Percentiles rank a stretch among this genome's conserved stretches.
phyloP scores from a whole-genome alignment of 2,113 vertebrate genomes.

The Colossoma macropomum region DNA sequence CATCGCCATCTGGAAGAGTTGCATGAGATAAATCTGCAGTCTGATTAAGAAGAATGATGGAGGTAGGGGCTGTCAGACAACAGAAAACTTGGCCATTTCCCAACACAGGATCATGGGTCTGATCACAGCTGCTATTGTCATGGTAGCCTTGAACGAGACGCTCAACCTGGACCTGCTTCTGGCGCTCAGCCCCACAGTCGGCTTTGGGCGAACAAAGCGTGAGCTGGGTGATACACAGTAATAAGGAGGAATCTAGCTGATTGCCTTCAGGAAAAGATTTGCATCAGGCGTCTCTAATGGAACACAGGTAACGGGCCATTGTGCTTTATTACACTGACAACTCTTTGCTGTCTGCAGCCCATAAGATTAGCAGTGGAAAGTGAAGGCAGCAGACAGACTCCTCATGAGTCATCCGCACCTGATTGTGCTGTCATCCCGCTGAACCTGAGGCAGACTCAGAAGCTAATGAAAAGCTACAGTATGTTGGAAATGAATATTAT shows the following conservation, averaged over 20 bases:
- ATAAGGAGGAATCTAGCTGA: constrained; percentile 26
- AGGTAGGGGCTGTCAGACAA: neutral
- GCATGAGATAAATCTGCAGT: neutral
- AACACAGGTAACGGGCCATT: constrained; percentile 50
- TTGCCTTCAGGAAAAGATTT: constrained; percentile 49
- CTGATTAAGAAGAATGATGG: neutral
- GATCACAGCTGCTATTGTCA: neutral
- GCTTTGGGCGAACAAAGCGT: constrained; percentile 1
- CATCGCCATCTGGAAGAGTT: too few relatives aligned
- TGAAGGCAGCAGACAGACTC: constrained; percentile 33
- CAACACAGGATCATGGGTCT: neutral
- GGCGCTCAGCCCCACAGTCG: neutral
- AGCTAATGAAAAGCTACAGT: constrained; percentile 6
- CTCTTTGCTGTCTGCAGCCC: constrained; percentile 30
- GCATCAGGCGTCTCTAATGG: constrained; percentile 45
- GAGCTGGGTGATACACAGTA: neutral
- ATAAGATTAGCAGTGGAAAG: constrained; percentile 34
- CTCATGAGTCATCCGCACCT: constrained; percentile 46
- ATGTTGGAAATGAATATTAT: neutral
- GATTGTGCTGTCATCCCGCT: constrained; percentile 23
- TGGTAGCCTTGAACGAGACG: neutral
- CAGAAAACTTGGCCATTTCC: neutral
- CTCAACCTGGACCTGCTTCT: neutral
- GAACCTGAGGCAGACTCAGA: constrained; percentile 10
- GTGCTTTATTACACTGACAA: constrained; percentile 49